Evolutionary conservation across 1,140 invertebrate genomes (phyloP).

Genomic region (Probaryconus sp.): DNA sequence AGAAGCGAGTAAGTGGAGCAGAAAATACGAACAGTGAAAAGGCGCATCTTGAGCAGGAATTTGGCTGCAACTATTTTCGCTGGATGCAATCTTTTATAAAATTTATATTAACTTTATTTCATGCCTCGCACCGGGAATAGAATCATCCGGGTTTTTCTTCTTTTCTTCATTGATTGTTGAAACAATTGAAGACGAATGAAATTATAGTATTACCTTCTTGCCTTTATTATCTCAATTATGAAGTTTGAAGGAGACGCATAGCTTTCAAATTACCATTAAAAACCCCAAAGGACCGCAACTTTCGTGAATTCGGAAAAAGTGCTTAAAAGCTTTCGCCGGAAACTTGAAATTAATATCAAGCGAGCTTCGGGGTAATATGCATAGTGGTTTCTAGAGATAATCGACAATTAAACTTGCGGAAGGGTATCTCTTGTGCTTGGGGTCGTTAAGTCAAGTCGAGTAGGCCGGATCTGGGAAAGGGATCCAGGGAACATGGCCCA

Average conservation of each 20-base stretch:
- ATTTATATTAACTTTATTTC: conserved; percentile 32
- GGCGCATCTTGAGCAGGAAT: conserved; percentile 32
- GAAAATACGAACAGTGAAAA: conserved; percentile 49
- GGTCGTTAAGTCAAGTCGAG: conserved; percentile 19
- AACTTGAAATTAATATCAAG: conserved; percentile 8
- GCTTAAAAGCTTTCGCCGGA: too few species aligned
- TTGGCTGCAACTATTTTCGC: conserved; percentile 37
- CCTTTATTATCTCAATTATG: too few species aligned
- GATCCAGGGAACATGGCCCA: conserved; percentile 71
- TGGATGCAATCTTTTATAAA: conserved; percentile 37
- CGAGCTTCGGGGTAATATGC: neutral
- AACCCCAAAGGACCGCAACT: too few species aligned
- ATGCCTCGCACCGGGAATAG: neutral
- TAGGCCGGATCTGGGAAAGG: conserved; percentile 20
- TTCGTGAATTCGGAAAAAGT: neutral
- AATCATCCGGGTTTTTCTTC: too few species aligned
- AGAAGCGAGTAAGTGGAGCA: conserved; percentile 35
- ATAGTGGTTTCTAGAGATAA: conserved; percentile 15
- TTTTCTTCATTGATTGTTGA: too few species aligned
- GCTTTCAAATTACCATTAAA: too few species aligned
- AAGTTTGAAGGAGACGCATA: too few species aligned
- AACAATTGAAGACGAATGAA: too few species aligned
- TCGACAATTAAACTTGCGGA: conserved; percentile 33
- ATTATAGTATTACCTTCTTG: too few species aligned
- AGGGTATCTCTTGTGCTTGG: neutral